phyloP scores from a whole-genome alignment of 2,113 vertebrate species.

The Mesocricetus auratus region DNA sequence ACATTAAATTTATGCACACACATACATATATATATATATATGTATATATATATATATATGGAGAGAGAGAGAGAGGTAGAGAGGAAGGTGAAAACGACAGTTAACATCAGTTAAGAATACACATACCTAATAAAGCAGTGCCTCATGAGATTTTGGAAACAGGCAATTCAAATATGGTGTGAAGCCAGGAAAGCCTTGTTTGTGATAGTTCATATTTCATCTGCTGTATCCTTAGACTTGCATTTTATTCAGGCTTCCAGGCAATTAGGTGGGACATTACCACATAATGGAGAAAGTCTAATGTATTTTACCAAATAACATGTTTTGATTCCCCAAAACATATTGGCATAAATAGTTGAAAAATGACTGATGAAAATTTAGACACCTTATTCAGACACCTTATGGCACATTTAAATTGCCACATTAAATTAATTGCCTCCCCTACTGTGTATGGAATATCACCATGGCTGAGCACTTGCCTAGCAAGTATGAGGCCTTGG shows the following conservation, averaged over 20 bases:
- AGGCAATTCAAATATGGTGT: not conserved
- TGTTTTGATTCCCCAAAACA: not conserved
- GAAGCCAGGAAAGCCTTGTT: accelerated
- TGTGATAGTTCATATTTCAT: too few species aligned
- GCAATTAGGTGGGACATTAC: not conserved
- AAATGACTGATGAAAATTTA: not conserved
- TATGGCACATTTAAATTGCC: not conserved
- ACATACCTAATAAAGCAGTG: not conserved
- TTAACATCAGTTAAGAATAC: not conserved
- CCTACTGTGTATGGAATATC: too few species aligned
- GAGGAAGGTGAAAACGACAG: not conserved
- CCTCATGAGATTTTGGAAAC: too few species aligned
- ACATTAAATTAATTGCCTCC: not conserved
- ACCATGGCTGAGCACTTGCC: not conserved
- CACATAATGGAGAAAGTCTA: not conserved
- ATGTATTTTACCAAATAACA: not conserved
- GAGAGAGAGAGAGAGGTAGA: too few species aligned
- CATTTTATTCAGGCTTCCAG: not conserved
- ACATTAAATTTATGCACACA: not conserved
- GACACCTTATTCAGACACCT: not conserved
- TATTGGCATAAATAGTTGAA: not conserved
- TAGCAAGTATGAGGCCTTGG: too few species aligned
- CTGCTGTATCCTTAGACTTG: not conserved
- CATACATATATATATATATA: too few species aligned
- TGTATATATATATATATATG: too few species aligned